phyloP scores from a whole-genome alignment of 1,140 invertebrate genomes.

The Drosophila mauritiana region DNA sequence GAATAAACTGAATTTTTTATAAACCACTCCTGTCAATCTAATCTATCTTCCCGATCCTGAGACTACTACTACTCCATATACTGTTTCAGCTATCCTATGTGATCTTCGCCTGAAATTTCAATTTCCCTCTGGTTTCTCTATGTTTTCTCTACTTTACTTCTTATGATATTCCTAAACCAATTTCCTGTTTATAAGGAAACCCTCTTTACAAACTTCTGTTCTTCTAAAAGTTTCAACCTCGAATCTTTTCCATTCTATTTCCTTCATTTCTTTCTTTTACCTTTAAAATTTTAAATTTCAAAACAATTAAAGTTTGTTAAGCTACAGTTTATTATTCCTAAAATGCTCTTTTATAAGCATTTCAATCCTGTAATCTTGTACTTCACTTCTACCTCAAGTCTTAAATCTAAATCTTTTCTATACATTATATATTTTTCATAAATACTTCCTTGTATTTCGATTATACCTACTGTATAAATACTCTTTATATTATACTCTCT shows the following conservation, averaged over 20 bases:
- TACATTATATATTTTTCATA: background rate
- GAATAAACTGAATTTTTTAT: constrained; percentile 58
- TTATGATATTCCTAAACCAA: background rate
- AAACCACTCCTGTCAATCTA: constrained; percentile 20
- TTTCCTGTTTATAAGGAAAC: too few relatives aligned
- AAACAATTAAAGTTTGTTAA: too few relatives aligned
- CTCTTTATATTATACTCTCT: too few relatives aligned
- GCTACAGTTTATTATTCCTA: too few relatives aligned
- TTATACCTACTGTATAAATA: background rate
- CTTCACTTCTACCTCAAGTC: too few relatives aligned
- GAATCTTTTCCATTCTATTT: too few relatives aligned
- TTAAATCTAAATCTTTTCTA: background rate
- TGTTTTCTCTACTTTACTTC: background rate
- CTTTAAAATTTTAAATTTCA: too few relatives aligned
- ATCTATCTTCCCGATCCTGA: background rate
- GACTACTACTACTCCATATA: background rate
- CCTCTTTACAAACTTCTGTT: too few relatives aligned
- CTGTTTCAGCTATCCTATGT: constrained; percentile 1
- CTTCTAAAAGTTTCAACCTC: too few relatives aligned
- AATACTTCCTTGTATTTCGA: background rate
- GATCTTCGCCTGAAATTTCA: background rate
- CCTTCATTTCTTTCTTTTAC: too few relatives aligned
- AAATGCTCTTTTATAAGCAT: too few relatives aligned
- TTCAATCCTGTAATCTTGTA: too few relatives aligned
- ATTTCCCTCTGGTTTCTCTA: background rate